These are phyloP conservation scores for Dryobotodes eremita DNA, from an alignment of 2,888 invertebrate species.

Conservation along the genomic window DNA sequence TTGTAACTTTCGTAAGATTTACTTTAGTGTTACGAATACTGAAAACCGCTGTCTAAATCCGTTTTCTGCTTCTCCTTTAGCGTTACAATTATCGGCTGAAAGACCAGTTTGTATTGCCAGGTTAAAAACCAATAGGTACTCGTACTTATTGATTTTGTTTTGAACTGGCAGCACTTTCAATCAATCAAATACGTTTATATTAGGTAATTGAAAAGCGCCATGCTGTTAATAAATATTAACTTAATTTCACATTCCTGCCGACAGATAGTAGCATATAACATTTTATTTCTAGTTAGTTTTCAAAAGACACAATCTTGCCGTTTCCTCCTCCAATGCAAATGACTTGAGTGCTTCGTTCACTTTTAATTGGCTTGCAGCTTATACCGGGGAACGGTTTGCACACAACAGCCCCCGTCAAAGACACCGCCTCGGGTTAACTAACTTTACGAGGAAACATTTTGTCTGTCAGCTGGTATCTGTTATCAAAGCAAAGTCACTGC, in stretches of 20 bases:
- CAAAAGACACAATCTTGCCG: conserved; percentile 6
- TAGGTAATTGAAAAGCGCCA: neutral
- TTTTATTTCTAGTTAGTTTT: neutral
- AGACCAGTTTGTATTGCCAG: no score
- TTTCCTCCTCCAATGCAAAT: conserved; percentile 13
- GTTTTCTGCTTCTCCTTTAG: neutral
- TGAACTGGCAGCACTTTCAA: neutral
- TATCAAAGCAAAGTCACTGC: conserved; percentile 5
- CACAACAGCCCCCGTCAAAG: conserved; percentile 1
- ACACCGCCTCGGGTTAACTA: conserved; percentile 7
- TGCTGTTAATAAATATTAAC: neutral
- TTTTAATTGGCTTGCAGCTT: conserved; percentile 38
- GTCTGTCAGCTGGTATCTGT: neutral
- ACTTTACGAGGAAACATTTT: conserved; percentile 1
- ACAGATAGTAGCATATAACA: neutral
- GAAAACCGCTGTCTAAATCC: neutral
- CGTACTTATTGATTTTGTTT: neutral
- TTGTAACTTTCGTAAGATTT: conserved; percentile 3
- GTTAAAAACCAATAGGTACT: neutral
- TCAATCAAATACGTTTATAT: neutral
- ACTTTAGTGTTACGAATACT: neutral
- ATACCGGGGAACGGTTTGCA: neutral
- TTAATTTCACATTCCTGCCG: neutral
- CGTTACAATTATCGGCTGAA: neutral
- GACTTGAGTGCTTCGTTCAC: neutral